phyloP scores from a whole-genome alignment of 1,140 invertebrate genomes.

The Panagrolaimus sp. region DNA sequence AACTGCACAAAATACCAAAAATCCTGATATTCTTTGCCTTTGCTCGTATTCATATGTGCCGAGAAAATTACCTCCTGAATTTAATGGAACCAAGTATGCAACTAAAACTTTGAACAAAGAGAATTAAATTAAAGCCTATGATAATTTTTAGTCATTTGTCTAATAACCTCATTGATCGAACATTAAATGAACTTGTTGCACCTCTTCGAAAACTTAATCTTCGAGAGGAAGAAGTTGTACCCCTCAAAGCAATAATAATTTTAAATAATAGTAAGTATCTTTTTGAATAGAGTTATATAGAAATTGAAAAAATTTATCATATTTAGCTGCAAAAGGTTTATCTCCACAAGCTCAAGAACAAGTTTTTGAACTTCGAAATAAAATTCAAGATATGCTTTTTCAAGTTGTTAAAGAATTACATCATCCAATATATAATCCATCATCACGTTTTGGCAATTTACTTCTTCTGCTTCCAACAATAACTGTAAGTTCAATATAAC shows the following conservation, averaged over 20 bases:
- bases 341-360: constrained; percentile 48
- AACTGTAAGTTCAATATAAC: constrained; percentile 31
- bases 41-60: constrained; percentile 55
- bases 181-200: constrained; percentile 54
- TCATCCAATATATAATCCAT: constrained; percentile 47
- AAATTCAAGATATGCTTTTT: constrained; percentile 58
- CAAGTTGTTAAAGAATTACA: constrained; percentile 58
- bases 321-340: constrained; percentile 54
- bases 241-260: constrained; percentile 58
- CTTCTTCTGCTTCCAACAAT: constrained; percentile 50
- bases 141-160: constrained; percentile 55
- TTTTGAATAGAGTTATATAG: background rate
- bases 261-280: constrained; percentile 54
- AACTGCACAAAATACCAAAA: constrained; percentile 58
- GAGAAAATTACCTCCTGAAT: constrained; percentile 52
- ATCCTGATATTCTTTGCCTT: constrained; percentile 57
- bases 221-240: constrained; percentile 57
- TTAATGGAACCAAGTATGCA: constrained; percentile 55
- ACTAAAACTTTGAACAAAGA: background rate
- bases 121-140: background rate
- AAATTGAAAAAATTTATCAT: constrained; percentile 25
- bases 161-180: constrained; percentile 57
- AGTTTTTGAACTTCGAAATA: constrained; percentile 51
- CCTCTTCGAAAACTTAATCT: constrained; percentile 54
- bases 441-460: constrained; percentile 53